Evolutionary conservation across 2,888 invertebrate species (phyloP).

Genomic region (Shargacucullia verbasci): DNA sequence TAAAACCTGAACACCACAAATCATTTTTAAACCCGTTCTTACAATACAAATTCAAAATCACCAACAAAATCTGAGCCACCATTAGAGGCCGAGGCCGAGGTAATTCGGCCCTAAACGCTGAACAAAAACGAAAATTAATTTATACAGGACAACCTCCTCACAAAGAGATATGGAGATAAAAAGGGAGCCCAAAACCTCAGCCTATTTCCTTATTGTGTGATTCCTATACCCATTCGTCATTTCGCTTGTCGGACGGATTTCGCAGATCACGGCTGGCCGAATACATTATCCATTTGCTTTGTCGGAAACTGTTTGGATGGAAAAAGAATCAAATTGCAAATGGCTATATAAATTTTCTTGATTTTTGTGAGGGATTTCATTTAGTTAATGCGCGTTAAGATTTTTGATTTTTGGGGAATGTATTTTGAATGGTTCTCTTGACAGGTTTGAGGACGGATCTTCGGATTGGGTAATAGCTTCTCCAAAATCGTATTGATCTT

Average conservation of each 20-base stretch:
- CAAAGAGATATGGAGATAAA: conserved; percentile 55
- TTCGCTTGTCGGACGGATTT: conserved; percentile 61
- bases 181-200: conserved; percentile 51
- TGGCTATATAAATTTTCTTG: conserved; percentile 47
- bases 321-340: conserved; percentile 66
- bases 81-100: too few relatives aligned
- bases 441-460: too few relatives aligned
- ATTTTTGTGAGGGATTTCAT: conserved; percentile 19
- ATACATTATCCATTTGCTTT: conserved; percentile 70
- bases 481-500: too few relatives aligned
- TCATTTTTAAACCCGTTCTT: conserved; percentile 20
- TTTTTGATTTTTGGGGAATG: too few relatives aligned
- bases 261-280: conserved; percentile 67
- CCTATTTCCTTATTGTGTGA: conserved; percentile 76
- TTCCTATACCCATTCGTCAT: conserved; percentile 76
- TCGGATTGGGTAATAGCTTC: too few relatives aligned
- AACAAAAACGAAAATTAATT: conserved; percentile 61
- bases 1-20: conserved; percentile 5
- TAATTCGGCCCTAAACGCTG: conserved; percentile 37
- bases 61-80: conserved; percentile 25
- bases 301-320: conserved; percentile 60
- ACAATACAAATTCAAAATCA: conserved; percentile 44
- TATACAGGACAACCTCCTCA: conserved; percentile 49
- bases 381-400: background rate
- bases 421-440: too few relatives aligned